Conservation (phyloP, 1,140 invertebrate species). For the Orussus abietinus region DNA sequence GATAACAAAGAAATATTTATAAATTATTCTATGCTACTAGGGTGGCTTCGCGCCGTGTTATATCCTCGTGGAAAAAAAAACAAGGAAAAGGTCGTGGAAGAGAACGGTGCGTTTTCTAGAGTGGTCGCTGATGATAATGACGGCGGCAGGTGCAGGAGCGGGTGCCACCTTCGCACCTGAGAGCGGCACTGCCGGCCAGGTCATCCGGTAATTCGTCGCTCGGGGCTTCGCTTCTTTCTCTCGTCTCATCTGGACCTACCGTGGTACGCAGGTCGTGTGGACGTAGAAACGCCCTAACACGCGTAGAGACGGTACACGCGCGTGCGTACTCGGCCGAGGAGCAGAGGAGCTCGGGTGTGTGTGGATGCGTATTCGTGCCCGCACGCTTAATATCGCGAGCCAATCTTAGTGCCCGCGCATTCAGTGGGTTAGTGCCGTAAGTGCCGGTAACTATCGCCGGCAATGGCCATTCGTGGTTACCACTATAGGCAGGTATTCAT, state of each 20-base stretch:
- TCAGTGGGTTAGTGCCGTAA: constrained; percentile 44
- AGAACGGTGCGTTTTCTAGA: constrained; percentile 37
- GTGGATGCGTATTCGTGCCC: constrained; percentile 19
- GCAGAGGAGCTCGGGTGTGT: constrained; percentile 7
- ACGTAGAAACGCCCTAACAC: background rate
- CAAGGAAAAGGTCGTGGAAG: no score
- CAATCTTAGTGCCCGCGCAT: constrained; percentile 44
- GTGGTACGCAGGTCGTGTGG: constrained; percentile 27
- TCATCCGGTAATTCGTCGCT: constrained; percentile 39
- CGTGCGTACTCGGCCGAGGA: constrained; percentile 10
- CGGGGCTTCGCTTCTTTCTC: constrained; percentile 26
- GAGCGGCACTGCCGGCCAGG: constrained; percentile 25
- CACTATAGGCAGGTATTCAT: constrained; percentile 44
- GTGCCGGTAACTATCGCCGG: constrained; percentile 37
- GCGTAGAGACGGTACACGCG: constrained; percentile 13
- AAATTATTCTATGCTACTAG: no score
- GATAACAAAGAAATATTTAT: no score
- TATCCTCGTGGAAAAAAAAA: no score
- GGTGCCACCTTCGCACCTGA: constrained; percentile 38
- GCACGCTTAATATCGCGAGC: constrained; percentile 44
- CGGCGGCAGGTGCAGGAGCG: constrained; percentile 39
- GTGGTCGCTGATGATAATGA: constrained; percentile 40
- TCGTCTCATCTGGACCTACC: constrained; percentile 29
- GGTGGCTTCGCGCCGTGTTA: no score
- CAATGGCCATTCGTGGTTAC: constrained; percentile 40